Evolutionary conservation across 2,113 vertebrate genomes (phyloP).

Genomic region (Theristicus caerulescens): DNA sequence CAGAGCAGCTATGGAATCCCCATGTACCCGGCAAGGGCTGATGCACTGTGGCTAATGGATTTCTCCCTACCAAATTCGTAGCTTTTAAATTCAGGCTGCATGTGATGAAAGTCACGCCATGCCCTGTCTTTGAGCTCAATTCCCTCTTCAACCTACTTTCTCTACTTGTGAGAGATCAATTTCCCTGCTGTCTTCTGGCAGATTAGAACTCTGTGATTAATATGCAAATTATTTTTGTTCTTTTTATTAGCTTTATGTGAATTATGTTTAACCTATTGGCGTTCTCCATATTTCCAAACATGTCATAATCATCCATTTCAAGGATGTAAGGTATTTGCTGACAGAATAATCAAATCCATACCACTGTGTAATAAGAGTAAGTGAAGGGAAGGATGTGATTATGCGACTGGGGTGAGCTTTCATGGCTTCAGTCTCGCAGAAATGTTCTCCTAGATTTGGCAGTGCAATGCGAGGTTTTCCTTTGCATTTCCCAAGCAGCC

Average conservation of each 20-base stretch:
- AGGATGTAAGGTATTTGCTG: neutral
- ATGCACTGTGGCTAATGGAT: slow-evolving; percentile 25
- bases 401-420: neutral
- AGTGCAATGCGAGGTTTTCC: neutral
- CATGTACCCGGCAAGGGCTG: neutral
- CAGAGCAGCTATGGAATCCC: neutral
- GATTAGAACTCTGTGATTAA: slow-evolving; percentile 40
- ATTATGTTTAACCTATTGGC: slow-evolving; percentile 30
- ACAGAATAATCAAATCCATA: slow-evolving; percentile 42
- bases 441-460: neutral
- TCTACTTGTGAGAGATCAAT: slow-evolving; percentile 4
- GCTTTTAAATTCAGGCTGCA: slow-evolving; percentile 7
- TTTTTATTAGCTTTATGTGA: slow-evolving; percentile 45
- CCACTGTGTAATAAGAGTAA: slow-evolving; percentile 15
- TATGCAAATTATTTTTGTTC: slow-evolving; percentile 52
- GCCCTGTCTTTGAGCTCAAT: neutral
- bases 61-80: neutral
- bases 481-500: neutral
- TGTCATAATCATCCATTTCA: slow-evolving; percentile 21
- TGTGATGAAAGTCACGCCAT: neutral
- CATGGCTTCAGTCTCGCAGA: neutral
- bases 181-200: slow-evolving; percentile 17
- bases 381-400: neutral
- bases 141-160: neutral
- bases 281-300: neutral